Percentiles rank a stretch among this genome's conserved stretches.
Evolutionary conservation across 2,888 invertebrate species (phyloP).

Genomic region (Ophion obscuratus): DNA sequence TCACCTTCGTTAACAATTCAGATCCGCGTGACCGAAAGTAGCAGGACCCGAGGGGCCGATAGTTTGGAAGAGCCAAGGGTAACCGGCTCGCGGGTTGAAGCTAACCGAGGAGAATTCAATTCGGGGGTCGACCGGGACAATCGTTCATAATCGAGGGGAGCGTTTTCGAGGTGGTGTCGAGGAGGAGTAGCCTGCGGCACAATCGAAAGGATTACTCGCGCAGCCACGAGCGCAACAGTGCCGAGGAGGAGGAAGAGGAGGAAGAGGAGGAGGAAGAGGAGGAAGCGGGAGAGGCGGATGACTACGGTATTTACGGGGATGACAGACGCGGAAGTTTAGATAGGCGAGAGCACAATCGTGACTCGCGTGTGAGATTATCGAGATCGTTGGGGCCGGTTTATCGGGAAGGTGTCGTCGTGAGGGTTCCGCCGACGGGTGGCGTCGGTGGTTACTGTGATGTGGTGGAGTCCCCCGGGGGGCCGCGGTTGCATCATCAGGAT

Average conservation of each 20-base stretch:
- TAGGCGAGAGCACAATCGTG: conserved; percentile 29
- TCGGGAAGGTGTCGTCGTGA: conserved; percentile 76
- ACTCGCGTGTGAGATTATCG: conserved; percentile 59
- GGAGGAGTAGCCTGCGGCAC: conserved; percentile 61
- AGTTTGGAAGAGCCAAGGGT: too few species aligned
- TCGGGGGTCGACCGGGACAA: conserved; percentile 31
- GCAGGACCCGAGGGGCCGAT: neutral
- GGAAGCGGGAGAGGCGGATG: conserved; percentile 31
- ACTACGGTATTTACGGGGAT: conserved; percentile 40
- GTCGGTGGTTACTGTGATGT: conserved; percentile 80
- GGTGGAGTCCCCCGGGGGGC: conserved; percentile 79
- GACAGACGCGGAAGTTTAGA: conserved; percentile 26
- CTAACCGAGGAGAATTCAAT: neutral
- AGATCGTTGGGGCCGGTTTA: conserved; percentile 61
- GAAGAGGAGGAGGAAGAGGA: conserved; percentile 40
- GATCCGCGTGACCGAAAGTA: neutral
- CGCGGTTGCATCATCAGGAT: conserved; percentile 67
- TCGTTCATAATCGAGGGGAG: conserved; percentile 67
- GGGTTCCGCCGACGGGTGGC: conserved; percentile 76
- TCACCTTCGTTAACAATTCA: neutral
- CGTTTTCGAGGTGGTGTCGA: conserved; percentile 59
- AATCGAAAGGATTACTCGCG: conserved; percentile 52
- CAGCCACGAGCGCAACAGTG: conserved; percentile 54
- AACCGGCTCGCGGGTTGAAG: neutral
- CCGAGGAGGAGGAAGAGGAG: conserved; percentile 57